Evolutionary conservation across 2,113 vertebrate species (phyloP).

Genomic region (Salminus brasiliensis): DNA sequence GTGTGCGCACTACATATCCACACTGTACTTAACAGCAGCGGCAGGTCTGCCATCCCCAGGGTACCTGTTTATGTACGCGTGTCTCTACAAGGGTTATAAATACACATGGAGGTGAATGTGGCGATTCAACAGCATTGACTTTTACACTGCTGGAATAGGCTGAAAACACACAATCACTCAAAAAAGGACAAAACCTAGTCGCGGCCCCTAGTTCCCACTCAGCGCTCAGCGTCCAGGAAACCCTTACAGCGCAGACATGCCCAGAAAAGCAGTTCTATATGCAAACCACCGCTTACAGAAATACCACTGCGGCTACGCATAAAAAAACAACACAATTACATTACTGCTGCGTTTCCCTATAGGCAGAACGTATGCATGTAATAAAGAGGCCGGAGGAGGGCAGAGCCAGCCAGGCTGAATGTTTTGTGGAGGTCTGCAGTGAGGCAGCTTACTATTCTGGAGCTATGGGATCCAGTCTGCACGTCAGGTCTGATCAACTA

Average conservation of each 20-base stretch:
- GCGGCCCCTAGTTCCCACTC: background rate
- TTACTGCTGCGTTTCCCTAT: background rate
- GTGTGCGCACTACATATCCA: slow-evolving; percentile 26
- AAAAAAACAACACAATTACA: slow-evolving; percentile 7
- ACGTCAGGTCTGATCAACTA: background rate
- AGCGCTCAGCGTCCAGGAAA: background rate
- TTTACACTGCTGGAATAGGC: too few relatives aligned
- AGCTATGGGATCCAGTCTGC: background rate
- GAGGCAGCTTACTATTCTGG: background rate
- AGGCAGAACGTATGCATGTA: background rate
- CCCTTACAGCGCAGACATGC: background rate
- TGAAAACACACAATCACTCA: background rate
- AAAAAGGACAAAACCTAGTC: background rate
- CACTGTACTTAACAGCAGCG: slow-evolving; percentile 29
- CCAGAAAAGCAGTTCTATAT: slow-evolving; percentile 34
- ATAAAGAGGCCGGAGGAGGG: background rate
- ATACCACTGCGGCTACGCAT: slow-evolving; percentile 8
- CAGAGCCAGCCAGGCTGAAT: background rate
- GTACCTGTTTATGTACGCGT: background rate
- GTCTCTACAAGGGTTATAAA: background rate
- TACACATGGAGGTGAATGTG: too few relatives aligned
- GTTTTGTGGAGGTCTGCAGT: background rate
- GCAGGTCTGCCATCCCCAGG: background rate
- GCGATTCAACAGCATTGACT: too few relatives aligned
- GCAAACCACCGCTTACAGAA: slow-evolving; percentile 31